Evolutionary conservation across 1,140 invertebrate genomes (phyloP).

Genomic region (Diorhabda elongata): DNA sequence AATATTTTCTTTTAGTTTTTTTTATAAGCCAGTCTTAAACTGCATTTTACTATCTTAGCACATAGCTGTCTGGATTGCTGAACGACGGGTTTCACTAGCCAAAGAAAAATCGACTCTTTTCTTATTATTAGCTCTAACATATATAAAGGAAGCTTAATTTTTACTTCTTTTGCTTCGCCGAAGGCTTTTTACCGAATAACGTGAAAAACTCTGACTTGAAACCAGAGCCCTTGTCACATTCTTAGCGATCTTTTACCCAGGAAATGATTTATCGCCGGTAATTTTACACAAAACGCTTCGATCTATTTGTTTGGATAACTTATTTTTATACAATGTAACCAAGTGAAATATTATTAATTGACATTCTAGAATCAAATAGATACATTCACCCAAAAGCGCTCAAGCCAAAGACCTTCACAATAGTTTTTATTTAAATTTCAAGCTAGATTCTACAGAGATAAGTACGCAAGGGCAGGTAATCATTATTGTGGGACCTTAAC

Average conservation of each 20-base stretch:
- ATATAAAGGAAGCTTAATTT: slow-evolving; percentile 11
- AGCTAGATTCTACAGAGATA: too few species aligned
- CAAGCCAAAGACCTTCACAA: too few species aligned
- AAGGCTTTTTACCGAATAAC: background rate
- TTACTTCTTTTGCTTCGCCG: background rate
- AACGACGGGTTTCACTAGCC: background rate
- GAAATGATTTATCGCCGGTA: background rate
- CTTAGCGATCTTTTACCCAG: background rate
- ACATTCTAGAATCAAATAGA: too few species aligned
- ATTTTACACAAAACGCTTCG: background rate
- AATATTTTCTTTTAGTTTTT: too few species aligned
- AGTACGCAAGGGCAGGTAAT: too few species aligned
- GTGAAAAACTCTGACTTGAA: background rate
- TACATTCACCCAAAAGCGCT: too few species aligned
- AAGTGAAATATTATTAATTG: too few species aligned
- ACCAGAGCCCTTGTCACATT: background rate
- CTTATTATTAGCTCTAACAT: slow-evolving; percentile 6
- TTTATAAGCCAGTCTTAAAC: background rate
- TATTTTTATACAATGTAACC: too few species aligned
- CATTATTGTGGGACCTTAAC: too few species aligned
- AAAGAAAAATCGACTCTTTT: slow-evolving; percentile 1
- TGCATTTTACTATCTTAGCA: background rate
- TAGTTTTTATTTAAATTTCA: too few species aligned
- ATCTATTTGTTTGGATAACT: background rate
- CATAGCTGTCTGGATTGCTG: background rate